Conservation (phyloP, 37 sponge, comb jelly and placozoan species). For the Amphimedon queenslandica region DNA sequence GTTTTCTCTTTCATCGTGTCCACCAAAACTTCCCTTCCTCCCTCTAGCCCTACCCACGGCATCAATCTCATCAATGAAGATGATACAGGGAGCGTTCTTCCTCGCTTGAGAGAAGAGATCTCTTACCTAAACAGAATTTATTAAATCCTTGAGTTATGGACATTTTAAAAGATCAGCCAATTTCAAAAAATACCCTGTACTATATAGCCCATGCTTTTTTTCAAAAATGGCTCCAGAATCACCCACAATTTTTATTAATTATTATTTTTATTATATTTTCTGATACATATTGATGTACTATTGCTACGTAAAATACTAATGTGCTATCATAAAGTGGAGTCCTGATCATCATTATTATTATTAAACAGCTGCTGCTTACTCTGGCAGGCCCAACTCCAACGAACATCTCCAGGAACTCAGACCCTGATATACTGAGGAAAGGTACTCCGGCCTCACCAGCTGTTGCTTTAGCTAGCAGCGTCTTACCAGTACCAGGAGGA, state of each 20-base stretch:
- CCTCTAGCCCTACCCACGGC: constrained; percentile 90
- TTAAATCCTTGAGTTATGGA: no score
- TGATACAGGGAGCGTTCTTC: constrained; percentile 92
- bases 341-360: no score
- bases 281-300: no score
- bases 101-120: constrained; percentile 85
- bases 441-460: constrained; percentile 98
- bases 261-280: no score
- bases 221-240: no score
- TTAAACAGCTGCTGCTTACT: constrained; percentile 27
- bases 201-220: no score
- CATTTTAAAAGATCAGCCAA: no score
- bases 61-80: constrained; percentile 98
- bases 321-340: no score
- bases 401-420: constrained; percentile 98
- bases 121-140: constrained; percentile 57
- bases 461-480: constrained; percentile 94
- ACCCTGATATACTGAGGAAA: constrained; percentile 94
- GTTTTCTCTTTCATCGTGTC: constrained; percentile 94
- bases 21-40: constrained; percentile 71
- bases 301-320: no score
- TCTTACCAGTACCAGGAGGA: constrained; percentile 98
- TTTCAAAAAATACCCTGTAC: no score
- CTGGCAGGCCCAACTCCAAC: constrained; percentile 95
- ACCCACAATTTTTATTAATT: no score